Evolutionary conservation across 1,140 invertebrate species (phyloP).

Genomic region (Drosophila truncata): DNA sequence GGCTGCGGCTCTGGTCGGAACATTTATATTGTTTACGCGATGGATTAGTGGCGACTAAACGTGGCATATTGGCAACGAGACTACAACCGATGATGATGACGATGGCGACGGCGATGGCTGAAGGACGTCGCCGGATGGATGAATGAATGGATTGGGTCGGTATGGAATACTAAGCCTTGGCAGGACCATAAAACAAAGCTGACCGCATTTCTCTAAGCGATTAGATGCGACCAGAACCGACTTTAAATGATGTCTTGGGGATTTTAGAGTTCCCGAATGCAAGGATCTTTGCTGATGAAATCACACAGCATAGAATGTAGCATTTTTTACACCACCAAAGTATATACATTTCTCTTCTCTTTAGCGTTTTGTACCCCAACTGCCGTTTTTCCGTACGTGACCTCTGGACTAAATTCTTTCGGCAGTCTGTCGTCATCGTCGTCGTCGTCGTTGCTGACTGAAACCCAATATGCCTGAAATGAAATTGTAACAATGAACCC

Average conservation of each 20-base stretch:
- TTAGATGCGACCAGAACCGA: conserved; percentile 30
- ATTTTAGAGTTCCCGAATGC: conserved; percentile 5
- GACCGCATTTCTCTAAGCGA: conserved; percentile 60
- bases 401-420: conserved; percentile 71
- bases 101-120: conserved; percentile 17
- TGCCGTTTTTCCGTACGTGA: conserved; percentile 58
- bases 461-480: conserved; percentile 78
- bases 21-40: conserved; percentile 75
- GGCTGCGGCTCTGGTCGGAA: conserved; percentile 49
- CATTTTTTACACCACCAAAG: conserved; percentile 2
- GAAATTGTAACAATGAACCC: conserved; percentile 80
- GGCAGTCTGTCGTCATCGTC: conserved; percentile 54
- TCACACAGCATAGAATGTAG: conserved; percentile 22
- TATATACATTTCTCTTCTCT: background rate
- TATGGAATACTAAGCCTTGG: conserved; percentile 28
- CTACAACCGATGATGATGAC: conserved; percentile 47
- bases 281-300: conserved; percentile 27
- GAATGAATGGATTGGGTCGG: conserved; percentile 29
- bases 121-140: conserved; percentile 43
- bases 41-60: conserved; percentile 75
- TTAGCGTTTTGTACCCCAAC: conserved; percentile 11
- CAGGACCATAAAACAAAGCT: conserved; percentile 55
- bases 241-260: conserved; percentile 53
- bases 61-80: conserved; percentile 66
- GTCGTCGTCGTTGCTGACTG: conserved; percentile 38